Evolutionary conservation across 2,888 invertebrate genomes (phyloP).

Genomic region (Chaetoderma sp.): DNA sequence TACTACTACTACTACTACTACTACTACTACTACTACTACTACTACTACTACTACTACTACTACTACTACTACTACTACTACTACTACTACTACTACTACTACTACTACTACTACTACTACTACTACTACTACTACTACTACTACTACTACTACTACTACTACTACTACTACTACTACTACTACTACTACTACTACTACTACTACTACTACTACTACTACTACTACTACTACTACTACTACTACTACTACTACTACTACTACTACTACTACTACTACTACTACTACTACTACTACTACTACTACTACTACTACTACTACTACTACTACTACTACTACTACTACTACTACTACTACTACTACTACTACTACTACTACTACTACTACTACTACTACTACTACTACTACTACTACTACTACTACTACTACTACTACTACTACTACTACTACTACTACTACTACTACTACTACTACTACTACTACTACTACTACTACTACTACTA

Average conservation of each 20-base stretch:
- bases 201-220: slow-evolving; percentile 19
- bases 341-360: slow-evolving; percentile 20
- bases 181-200: slow-evolving; percentile 21
- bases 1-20: slow-evolving; percentile 18
- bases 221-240: slow-evolving; percentile 20
- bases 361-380: slow-evolving; percentile 17
- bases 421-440: slow-evolving; percentile 21
- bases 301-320: slow-evolving; percentile 18
- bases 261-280: slow-evolving; percentile 21
- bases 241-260: slow-evolving; percentile 21
- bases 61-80: slow-evolving; percentile 19
- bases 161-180: slow-evolving; percentile 21
- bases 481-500: slow-evolving; percentile 17
- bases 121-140: slow-evolving; percentile 20
- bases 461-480: slow-evolving; percentile 21
- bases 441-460: slow-evolving; percentile 19
- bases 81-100: slow-evolving; percentile 19
- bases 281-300: slow-evolving; percentile 17
- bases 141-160: slow-evolving; percentile 21
- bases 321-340: slow-evolving; percentile 19
- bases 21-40: slow-evolving; percentile 18
- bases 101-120: slow-evolving; percentile 18
- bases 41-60: slow-evolving; percentile 18
- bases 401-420: slow-evolving; percentile 21
- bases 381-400: slow-evolving; percentile 21